Evolutionary conservation across 2,113 vertebrate species (phyloP).

Genomic region (Solea senegalensis): DNA sequence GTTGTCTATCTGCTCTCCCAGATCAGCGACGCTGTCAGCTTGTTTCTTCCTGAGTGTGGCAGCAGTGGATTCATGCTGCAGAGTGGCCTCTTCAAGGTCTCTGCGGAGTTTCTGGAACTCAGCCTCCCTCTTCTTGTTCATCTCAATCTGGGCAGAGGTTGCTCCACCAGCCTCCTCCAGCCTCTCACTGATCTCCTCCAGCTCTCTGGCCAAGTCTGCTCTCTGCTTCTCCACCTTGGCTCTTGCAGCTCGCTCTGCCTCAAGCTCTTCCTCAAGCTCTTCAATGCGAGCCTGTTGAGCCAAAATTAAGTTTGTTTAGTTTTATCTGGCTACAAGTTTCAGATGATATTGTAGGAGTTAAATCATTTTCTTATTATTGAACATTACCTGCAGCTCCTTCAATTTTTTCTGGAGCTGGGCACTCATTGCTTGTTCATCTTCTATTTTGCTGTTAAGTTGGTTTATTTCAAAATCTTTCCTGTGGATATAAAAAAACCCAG

Average conservation of each 20-base stretch:
- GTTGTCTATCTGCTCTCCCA: conserved; percentile 89
- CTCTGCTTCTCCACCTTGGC: conserved; percentile 84
- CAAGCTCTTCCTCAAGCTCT: conserved; percentile 77
- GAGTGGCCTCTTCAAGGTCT: conserved; percentile 83
- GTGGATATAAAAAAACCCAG: neutral
- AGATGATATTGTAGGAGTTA: no score
- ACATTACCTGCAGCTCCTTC: conserved; percentile 86
- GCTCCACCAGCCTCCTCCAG: conserved; percentile 83
- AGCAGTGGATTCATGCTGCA: conserved; percentile 81
- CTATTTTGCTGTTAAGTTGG: conserved; percentile 83
- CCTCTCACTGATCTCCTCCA: conserved; percentile 83
- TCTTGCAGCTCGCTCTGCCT: conserved; percentile 81
- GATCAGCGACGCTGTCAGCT: conserved; percentile 85
- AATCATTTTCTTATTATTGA: neutral
- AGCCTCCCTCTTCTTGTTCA: conserved; percentile 83
- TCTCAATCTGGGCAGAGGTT: conserved; percentile 80
- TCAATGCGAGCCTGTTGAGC: conserved; percentile 73
- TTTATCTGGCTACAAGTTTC: no score
- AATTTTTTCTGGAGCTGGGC: conserved; percentile 88
- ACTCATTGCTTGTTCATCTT: conserved; percentile 83
- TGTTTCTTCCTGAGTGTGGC: conserved; percentile 88
- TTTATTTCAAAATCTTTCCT: conserved; percentile 88
- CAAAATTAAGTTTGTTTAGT: no score
- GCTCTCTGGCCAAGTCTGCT: conserved; percentile 79
- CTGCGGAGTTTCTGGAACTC: conserved; percentile 81